phyloP scores from a whole-genome alignment of 2,888 invertebrate species.

The Seira sanloemensis region DNA sequence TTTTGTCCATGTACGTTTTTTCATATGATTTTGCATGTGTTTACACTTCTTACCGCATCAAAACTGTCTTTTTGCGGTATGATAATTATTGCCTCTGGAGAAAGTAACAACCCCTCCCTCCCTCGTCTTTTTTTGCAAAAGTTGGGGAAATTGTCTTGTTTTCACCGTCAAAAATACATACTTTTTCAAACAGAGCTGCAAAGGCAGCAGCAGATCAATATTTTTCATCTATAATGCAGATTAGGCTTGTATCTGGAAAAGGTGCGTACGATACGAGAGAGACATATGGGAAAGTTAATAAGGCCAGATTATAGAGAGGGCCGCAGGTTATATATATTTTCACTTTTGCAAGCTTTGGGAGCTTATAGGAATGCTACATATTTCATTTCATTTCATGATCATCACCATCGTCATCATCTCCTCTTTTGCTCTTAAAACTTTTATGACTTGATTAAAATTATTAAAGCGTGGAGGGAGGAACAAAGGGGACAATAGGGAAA shows the following conservation, averaged over 20 bases:
- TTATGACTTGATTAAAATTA: constrained; percentile 63
- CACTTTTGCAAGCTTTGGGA: neutral
- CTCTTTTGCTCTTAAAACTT: constrained; percentile 48
- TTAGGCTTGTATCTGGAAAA: neutral
- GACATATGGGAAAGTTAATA: constrained; percentile 3
- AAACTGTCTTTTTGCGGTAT: too few species aligned
- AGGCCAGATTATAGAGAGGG: neutral
- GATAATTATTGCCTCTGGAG: too few species aligned
- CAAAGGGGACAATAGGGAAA: neutral
- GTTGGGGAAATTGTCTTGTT: neutral
- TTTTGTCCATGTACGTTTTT: too few species aligned
- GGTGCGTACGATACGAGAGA: too few species aligned
- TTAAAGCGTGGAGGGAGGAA: constrained; percentile 28
- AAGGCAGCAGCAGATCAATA: neutral
- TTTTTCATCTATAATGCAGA: neutral
- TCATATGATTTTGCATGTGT: too few species aligned
- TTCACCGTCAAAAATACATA: neutral
- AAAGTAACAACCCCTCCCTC: too few species aligned
- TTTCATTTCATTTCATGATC: neutral
- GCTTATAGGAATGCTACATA: neutral
- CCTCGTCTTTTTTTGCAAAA: too few species aligned
- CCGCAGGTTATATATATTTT: neutral
- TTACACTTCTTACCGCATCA: too few species aligned
- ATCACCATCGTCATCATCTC: neutral
- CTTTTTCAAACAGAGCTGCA: too few species aligned